Percentiles rank a stretch among this genome's conserved stretches.
Evolutionary conservation across 2,888 invertebrate species (phyloP).

Genomic region (Glyphotaelius pellucidus): DNA sequence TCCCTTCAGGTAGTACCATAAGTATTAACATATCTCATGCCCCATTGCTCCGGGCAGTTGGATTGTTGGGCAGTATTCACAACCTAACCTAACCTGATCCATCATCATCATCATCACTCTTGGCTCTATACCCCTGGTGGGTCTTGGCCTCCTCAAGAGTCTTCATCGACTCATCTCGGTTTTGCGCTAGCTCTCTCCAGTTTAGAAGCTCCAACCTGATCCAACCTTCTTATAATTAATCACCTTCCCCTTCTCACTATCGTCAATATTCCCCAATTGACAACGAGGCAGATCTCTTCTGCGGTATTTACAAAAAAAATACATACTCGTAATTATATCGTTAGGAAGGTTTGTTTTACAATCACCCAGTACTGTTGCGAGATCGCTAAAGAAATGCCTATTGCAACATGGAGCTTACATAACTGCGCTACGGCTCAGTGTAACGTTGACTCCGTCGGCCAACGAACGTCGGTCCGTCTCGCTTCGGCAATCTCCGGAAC

Average conservation of each 20-base stretch:
- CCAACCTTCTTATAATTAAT: too few species aligned
- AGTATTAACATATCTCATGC: background rate
- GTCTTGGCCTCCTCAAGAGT: too few species aligned
- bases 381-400: conserved; percentile 12
- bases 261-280: too few species aligned
- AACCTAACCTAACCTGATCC: background rate
- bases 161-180: too few species aligned
- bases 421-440: background rate
- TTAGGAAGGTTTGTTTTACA: background rate
- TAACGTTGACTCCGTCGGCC: background rate
- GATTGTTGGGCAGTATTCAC: background rate
- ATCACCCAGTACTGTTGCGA: conserved; percentile 8
- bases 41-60: background rate
- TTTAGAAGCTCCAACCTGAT: too few species aligned
- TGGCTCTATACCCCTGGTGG: too few species aligned
- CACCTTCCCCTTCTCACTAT: too few species aligned
- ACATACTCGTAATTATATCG: too few species aligned
- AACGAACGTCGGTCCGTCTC: background rate
- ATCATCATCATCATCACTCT: too few species aligned
- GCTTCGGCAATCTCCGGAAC: conserved; percentile 2
- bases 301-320: too few species aligned
- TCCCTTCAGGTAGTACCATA: background rate
- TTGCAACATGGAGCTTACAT: conserved; percentile 30
- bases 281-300: too few species aligned
- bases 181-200: too few species aligned